Base-by-base conservation (phyloP, 2,797 vertebrate species). In the Heterohyrax brucei region DNA sequence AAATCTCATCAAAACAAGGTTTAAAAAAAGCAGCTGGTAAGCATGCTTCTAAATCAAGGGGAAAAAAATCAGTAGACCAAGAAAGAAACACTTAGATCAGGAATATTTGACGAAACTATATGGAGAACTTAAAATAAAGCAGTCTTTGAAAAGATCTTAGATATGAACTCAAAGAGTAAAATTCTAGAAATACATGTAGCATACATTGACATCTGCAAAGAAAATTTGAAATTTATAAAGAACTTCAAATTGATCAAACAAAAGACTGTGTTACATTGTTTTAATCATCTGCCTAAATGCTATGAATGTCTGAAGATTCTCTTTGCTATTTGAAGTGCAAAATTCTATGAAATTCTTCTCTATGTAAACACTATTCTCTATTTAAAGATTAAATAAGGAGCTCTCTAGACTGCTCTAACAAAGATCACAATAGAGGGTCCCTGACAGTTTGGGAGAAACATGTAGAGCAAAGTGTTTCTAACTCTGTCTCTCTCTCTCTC, bases 101-200 rank as follows among this genome's bases (percentile, higher is more conserved):
- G 50, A 92, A 56, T 44, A 80, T 62, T 78, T 79, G 78, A 46
- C 8, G 39, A 68, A 87, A n/a, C 77, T 64, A 39, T 70, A 59
- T 39, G 24, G 84, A 86, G 64, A 93, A 14, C 70, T 87, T 87
- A 87, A 76, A 94, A 9, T 4, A 83, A 94, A 72, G 72, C 78
- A 91, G 80, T 78, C 1, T 1, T 93, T 94, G 84, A 44, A 97
- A 97, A 93, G 0, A 1, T 59, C 81, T 86, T 62, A 56, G 75
- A 33, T 33, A 19, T 81, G 26, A 91, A 89, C 72, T 72, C 93
- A 96, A 77, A 95, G 86, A 96, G 85, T 59, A 56, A 76, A 81
- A 96, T 62, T 18, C 2, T 44, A 4, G 46, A 76, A 81, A 96
- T 62, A 22, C 1, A 33, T 7, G 46, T 64, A 72, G 53, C 4